Conservation (phyloP, 2,797 vertebrate genomes). For the Cyclopterus lumpus region DNA sequence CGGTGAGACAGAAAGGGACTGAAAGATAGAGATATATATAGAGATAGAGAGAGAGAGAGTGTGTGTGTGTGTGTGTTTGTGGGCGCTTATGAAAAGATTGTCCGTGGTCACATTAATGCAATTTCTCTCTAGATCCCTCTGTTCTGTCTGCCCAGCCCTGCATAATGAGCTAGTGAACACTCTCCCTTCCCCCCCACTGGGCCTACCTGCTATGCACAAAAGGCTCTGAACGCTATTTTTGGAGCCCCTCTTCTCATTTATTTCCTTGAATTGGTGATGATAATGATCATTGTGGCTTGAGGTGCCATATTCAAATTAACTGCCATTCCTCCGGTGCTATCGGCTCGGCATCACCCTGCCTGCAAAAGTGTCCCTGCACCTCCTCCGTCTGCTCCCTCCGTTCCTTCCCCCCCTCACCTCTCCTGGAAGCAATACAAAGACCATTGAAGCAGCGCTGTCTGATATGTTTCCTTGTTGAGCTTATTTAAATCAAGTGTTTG, state of each 20-base stretch:
- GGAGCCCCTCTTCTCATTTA: conserved; percentile 88
- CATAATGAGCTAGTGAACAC: conserved; percentile 85
- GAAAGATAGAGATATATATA: conserved; percentile 19
- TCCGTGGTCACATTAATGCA: conserved; percentile 83
- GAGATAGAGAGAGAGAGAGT: background rate
- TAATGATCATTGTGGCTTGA: conserved; percentile 89
- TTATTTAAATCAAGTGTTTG: conserved; percentile 89
- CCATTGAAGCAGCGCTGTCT: conserved; percentile 69
- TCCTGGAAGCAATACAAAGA: conserved; percentile 78
- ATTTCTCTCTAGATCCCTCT: conserved; percentile 78
- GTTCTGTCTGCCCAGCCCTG: conserved; percentile 72
- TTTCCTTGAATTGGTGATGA: conserved; percentile 89
- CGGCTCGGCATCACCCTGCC: conserved; percentile 78
- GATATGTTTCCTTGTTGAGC: conserved; percentile 83
- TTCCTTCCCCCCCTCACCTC: conserved; percentile 50
- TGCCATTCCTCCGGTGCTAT: conserved; percentile 85
- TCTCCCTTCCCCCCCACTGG: conserved; percentile 73
- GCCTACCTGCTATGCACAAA: conserved; percentile 86
- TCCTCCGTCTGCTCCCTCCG: conserved; percentile 42
- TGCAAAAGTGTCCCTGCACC: conserved; percentile 69
- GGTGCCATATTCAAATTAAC: conserved; percentile 90
- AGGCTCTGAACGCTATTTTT: conserved; percentile 86
- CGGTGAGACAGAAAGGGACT: conserved; percentile 46
- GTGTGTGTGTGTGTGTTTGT: conserved; percentile 9
- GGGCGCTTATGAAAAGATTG: conserved; percentile 70